Evolutionary conservation across 2,797 vertebrate species (phyloP).

Genomic region (Malurus leucopterus): DNA sequence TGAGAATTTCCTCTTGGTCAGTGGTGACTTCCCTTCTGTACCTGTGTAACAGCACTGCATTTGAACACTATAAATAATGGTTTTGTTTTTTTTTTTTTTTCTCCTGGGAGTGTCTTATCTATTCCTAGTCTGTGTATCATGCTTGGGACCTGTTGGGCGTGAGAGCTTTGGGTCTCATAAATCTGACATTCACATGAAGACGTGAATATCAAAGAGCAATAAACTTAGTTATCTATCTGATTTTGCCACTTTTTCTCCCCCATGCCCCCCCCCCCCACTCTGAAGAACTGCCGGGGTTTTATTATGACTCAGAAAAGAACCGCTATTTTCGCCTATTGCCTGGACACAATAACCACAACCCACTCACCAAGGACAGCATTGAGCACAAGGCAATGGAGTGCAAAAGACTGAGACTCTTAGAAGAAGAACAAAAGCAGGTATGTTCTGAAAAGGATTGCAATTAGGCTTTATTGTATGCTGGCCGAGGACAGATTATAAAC

Average conservation of each 20-base stretch:
- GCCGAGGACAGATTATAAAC: background rate
- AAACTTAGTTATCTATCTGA: background rate
- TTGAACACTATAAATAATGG: background rate
- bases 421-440: conserved; percentile 81
- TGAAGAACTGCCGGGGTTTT: conserved; percentile 92
- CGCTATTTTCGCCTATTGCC: conserved; percentile 93
- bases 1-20: background rate
- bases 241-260: background rate
- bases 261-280: background rate
- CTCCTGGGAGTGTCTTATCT: background rate
- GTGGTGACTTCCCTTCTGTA: background rate
- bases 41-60: background rate
- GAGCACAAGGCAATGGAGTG: conserved; percentile 80
- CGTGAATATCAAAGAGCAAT: background rate
- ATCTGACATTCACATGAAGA: background rate
- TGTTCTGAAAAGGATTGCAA: background rate
- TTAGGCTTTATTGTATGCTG: background rate
- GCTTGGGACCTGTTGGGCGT: background rate
- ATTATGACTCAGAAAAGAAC: conserved; percentile 94
- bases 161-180: background rate
- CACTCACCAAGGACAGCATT: conserved; percentile 88
- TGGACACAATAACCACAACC: conserved; percentile 96
- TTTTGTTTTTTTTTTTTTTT: background rate
- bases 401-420: conserved; percentile 80
- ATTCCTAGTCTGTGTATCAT: background rate